Conservation (phyloP, 2,888 invertebrate genomes). For the Macrostomum cliftonense region DNA sequence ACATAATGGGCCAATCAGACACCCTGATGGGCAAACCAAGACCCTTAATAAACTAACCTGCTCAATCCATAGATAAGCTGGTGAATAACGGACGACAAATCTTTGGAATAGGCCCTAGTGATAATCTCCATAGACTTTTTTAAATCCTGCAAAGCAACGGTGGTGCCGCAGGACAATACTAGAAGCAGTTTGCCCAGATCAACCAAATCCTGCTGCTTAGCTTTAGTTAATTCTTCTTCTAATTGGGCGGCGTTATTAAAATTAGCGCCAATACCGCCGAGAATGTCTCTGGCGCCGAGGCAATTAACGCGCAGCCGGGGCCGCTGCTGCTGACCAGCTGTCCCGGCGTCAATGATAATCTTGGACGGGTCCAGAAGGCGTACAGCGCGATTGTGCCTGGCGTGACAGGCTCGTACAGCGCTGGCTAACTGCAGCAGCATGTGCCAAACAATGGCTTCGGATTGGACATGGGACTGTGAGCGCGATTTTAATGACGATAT, state of each 20-base stretch:
- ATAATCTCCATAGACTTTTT: conserved; percentile 71
- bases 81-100: conserved; percentile 69
- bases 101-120: conserved; percentile 68
- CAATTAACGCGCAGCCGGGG: conserved; percentile 57
- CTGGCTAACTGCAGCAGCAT: conserved; percentile 84
- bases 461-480: conserved; percentile 55
- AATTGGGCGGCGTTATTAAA: background rate
- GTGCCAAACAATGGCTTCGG: conserved; percentile 81
- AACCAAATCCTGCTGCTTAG: conserved; percentile 70
- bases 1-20: too few species aligned
- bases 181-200: conserved; percentile 73
- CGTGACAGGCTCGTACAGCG: conserved; percentile 72
- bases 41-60: background rate
- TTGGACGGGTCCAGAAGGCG: conserved; percentile 77
- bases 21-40: too few species aligned
- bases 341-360: conserved; percentile 43
- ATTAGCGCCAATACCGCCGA: conserved; percentile 34
- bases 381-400: conserved; percentile 50
- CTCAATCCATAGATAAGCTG: conserved; percentile 44
- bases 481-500: conserved; percentile 4
- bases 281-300: conserved; percentile 59
- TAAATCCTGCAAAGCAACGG: conserved; percentile 67
- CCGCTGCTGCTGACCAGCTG: conserved; percentile 8
- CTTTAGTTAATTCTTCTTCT: conserved; percentile 11
- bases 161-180: conserved; percentile 74